phyloP scores from a whole-genome alignment of 2,113 vertebrate species.

The Muntiacus muntjak region DNA sequence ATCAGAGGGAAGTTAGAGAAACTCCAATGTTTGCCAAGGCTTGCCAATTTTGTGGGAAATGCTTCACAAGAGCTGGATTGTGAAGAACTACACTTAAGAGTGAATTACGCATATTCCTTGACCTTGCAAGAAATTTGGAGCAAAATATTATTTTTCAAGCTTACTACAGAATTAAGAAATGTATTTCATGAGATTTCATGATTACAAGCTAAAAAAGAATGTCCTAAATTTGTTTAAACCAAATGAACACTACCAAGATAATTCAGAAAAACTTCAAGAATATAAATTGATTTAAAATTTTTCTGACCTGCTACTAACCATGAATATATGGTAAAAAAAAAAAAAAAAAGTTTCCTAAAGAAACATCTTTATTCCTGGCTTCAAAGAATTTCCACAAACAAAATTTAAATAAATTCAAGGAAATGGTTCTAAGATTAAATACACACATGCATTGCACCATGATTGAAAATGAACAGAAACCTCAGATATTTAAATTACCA shows the following conservation, averaged over 20 bases:
- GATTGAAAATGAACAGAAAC: neutral
- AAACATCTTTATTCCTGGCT: neutral
- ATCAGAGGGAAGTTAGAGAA: neutral
- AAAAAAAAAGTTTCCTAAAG: neutral
- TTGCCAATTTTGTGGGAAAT: neutral
- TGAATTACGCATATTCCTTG: neutral
- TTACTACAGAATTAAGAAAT: neutral
- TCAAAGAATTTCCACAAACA: neutral
- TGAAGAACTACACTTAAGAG: neutral
- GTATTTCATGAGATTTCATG: neutral
- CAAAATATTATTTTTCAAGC: neutral
- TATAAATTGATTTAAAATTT: neutral
- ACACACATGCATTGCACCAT: neutral
- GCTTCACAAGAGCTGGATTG: neutral
- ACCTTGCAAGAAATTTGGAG: neutral
- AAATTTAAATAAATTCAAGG: neutral
- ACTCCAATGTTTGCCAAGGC: neutral
- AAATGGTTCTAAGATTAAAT: neutral
- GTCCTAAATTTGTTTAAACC: neutral
- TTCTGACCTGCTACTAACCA: neutral
- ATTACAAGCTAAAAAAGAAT: neutral
- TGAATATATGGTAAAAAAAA: neutral
- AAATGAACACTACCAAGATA: neutral
- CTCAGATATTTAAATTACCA: neutral
- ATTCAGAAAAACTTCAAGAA: neutral